A percentile compares a stretch with the other conserved stretches of the same genome.
Evolutionary conservation across 2,797 vertebrate genomes (phyloP).

Genomic region (Melanotaenia pygmaea): DNA sequence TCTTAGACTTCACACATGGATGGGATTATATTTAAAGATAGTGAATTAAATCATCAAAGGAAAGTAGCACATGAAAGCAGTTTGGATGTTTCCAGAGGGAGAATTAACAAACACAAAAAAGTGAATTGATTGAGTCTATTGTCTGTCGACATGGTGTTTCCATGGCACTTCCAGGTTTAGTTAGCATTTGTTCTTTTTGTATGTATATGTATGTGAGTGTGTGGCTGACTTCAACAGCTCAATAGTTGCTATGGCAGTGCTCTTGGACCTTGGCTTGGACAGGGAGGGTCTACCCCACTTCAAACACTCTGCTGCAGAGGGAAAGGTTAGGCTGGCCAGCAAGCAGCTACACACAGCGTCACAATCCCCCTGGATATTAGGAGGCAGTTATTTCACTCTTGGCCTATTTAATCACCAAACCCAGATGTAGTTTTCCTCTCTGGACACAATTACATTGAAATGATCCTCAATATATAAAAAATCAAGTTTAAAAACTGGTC

Average conservation of each 20-base stretch:
- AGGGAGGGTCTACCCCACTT: conserved; percentile 59
- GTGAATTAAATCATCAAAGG: background rate
- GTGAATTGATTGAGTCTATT: background rate
- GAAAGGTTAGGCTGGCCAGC: conserved; percentile 59
- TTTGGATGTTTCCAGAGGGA: no score
- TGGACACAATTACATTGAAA: conserved; percentile 5
- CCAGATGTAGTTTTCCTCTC: conserved; percentile 8
- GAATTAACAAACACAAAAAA: no score
- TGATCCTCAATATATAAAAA: background rate
- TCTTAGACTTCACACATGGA: background rate
- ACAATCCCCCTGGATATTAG: conserved; percentile 11
- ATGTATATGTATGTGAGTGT: conserved; percentile 29
- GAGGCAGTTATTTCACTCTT: background rate
- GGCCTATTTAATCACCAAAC: conserved; percentile 1
- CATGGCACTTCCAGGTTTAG: conserved; percentile 51
- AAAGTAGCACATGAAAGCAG: no score
- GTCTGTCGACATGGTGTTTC: conserved; percentile 57
- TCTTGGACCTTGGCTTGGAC: conserved; percentile 69
- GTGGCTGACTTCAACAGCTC: conserved; percentile 47
- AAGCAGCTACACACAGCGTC: conserved; percentile 31
- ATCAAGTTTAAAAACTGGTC: background rate
- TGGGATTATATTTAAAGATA: background rate
- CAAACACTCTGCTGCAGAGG: conserved; percentile 49
- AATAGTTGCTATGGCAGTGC: conserved; percentile 76
- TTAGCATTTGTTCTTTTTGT: conserved; percentile 27